phyloP scores from a whole-genome alignment of 2,888 invertebrate genomes.

The Polyploca ridens region DNA sequence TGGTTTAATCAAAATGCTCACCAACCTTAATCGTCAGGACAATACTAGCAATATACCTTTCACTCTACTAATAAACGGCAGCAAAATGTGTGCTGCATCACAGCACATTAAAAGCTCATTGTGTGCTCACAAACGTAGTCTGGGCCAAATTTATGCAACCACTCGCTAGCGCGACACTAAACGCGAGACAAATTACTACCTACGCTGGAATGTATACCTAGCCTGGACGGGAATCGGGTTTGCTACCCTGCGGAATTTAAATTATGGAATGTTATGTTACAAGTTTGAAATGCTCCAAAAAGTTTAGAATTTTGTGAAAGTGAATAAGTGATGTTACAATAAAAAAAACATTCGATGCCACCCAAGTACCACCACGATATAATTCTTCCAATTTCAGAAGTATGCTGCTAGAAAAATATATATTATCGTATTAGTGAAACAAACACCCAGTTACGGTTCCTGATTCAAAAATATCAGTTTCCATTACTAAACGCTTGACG shows the following conservation, averaged over 20 bases:
- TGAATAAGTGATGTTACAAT: too few species aligned
- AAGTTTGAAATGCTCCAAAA: neutral
- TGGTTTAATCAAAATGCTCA: neutral
- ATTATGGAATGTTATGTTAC: neutral
- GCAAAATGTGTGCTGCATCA: constrained; percentile 21
- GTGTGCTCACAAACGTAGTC: constrained; percentile 33
- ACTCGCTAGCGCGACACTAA: constrained; percentile 29
- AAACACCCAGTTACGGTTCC: too few species aligned
- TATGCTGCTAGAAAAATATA: too few species aligned
- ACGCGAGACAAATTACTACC: constrained; percentile 45
- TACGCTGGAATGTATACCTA: constrained; percentile 14
- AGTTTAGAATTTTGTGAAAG: neutral
- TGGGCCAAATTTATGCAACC: constrained; percentile 50
- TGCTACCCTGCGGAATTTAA: neutral
- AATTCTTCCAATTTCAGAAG: too few species aligned
- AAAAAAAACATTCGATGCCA: too few species aligned
- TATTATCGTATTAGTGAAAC: too few species aligned
- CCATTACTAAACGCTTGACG: too few species aligned
- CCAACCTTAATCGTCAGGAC: constrained; percentile 5
- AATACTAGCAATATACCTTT: constrained; percentile 5
- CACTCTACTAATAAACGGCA: constrained; percentile 6
- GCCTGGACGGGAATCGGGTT: neutral
- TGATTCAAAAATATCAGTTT: too few species aligned
- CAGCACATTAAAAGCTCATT: constrained; percentile 46
- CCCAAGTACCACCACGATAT: too few species aligned